Conservation (phyloP, 30 jellyfish, hydroid and myxozoan genomes). For the Pseudorhiza aurosa region DNA sequence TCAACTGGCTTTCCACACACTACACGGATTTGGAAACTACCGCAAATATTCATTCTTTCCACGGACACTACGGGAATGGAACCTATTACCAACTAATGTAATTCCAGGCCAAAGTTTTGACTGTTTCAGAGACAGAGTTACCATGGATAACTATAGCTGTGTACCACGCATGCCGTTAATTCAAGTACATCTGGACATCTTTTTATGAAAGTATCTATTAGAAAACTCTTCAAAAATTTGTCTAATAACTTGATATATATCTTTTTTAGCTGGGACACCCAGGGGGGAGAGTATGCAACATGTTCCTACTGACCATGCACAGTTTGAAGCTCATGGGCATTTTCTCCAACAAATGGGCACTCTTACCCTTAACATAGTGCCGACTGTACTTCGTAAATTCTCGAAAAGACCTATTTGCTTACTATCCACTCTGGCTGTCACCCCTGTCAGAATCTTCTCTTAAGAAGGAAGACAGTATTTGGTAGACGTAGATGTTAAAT, state of each 20-base stretch:
- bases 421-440: no score
- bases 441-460: no score
- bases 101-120: slow-evolving; percentile 53
- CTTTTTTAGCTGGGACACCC: no score
- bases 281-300: no score
- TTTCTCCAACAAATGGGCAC: no score
- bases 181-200: slow-evolving; percentile 31
- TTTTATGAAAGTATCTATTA: slow-evolving; percentile 16
- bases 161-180: slow-evolving; percentile 57
- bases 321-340: no score
- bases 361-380: no score
- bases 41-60: slow-evolving; percentile 59
- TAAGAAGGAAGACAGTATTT: no score
- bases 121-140: slow-evolving; percentile 57
- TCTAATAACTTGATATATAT: no score
- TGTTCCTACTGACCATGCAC: no score
- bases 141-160: slow-evolving; percentile 38
- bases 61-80: slow-evolving; percentile 60
- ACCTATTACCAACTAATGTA: slow-evolving; percentile 34
- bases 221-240: slow-evolving; percentile 34
- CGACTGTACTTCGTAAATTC: no score
- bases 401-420: no score
- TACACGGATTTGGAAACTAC: slow-evolving; percentile 51
- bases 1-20: slow-evolving; percentile 15
- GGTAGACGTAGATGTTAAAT: not conserved